Percentiles rank a stretch among this genome's conserved stretches.
phyloP scores from a whole-genome alignment of 2,113 vertebrate genomes.

The Dissostichus mawsoni region DNA sequence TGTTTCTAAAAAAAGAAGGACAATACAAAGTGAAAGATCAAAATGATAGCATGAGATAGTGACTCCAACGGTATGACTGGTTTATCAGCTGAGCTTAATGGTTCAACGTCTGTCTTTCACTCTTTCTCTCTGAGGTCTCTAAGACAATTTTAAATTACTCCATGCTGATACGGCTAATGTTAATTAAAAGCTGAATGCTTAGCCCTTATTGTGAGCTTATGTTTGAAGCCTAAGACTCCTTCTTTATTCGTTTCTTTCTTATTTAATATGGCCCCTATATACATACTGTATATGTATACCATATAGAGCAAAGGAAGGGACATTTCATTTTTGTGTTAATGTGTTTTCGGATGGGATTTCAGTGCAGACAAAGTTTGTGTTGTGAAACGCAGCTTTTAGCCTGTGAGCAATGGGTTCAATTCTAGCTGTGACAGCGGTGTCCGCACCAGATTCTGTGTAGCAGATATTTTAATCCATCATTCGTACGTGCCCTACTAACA shows the following conservation, averaged over 20 bases:
- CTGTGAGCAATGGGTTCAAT: constrained; percentile 77
- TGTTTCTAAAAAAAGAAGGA: constrained; percentile 69
- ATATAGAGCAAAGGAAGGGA: not conserved
- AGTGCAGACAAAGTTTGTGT: constrained; percentile 38
- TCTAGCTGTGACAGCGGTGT: constrained; percentile 67
- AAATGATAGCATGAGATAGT: constrained; percentile 66
- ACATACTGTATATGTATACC: not conserved
- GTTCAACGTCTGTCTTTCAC: constrained; percentile 67
- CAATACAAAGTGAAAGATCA: constrained; percentile 74
- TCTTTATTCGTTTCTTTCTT: constrained; percentile 17
- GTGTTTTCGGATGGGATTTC: constrained; percentile 33
- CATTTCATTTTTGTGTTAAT: constrained; percentile 6
- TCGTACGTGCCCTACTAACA: constrained; percentile 45
- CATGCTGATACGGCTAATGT: constrained; percentile 71
- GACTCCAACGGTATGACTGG: constrained; percentile 61
- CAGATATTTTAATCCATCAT: constrained; percentile 78
- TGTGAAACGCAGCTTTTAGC: constrained; percentile 52
- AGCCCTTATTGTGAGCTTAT: constrained; percentile 57
- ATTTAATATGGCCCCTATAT: constrained; percentile 31
- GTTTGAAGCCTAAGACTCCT: constrained; percentile 53
- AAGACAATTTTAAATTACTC: constrained; percentile 74
- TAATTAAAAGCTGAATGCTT: constrained; percentile 77
- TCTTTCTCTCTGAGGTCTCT: constrained; percentile 66
- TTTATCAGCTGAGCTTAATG: constrained; percentile 75
- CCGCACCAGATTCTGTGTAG: constrained; percentile 55